These are phyloP conservation scores for Drosophila mercatorum DNA, from an alignment of 2,888 invertebrate species.

Conservation along the genomic window DNA sequence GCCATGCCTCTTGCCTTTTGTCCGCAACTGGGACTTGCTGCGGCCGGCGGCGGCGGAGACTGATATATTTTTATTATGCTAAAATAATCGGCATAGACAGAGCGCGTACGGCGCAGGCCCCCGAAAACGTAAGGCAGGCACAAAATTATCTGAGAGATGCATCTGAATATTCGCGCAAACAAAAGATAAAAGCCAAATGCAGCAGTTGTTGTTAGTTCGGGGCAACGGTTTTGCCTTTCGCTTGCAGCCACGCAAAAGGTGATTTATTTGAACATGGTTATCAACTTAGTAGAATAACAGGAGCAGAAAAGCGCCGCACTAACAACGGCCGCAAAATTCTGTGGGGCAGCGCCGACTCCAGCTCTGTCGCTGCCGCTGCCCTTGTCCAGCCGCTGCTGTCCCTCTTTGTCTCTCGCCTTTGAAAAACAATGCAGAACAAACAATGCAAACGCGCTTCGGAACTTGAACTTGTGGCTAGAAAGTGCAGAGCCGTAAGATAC, in stretches of 20 bases:
- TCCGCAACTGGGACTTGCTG: conserved; percentile 9
- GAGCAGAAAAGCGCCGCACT: conserved; percentile 80
- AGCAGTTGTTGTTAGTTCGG: conserved; percentile 55
- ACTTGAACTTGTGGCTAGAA: conserved; percentile 80
- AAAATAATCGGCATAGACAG: conserved; percentile 78
- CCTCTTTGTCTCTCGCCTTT: background rate
- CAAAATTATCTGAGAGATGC: conserved; percentile 77
- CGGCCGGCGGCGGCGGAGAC: conserved; percentile 30
- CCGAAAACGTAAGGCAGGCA: conserved; percentile 39
- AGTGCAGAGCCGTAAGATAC: conserved; percentile 81
- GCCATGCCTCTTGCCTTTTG: conserved; percentile 9
- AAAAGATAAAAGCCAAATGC: conserved; percentile 80
- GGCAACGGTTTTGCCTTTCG: conserved; percentile 65
- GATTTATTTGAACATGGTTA: conserved; percentile 84
- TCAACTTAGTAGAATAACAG: conserved; percentile 83
- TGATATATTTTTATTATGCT: conserved; percentile 80
- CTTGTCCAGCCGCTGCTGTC: background rate
- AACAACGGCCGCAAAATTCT: conserved; percentile 23
- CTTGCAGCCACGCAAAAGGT: conserved; percentile 82
- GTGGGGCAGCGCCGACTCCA: conserved; percentile 16
- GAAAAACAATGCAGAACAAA: conserved; percentile 78
- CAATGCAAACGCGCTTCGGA: conserved; percentile 75
- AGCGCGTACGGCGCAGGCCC: conserved; percentile 41
- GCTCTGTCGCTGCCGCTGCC: background rate
- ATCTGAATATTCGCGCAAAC: conserved; percentile 80